Percentiles rank a stretch among this genome's conserved stretches.
phyloP scores from a whole-genome alignment of 2,797 vertebrate genomes.

The Acrossocheilus fasciatus region DNA sequence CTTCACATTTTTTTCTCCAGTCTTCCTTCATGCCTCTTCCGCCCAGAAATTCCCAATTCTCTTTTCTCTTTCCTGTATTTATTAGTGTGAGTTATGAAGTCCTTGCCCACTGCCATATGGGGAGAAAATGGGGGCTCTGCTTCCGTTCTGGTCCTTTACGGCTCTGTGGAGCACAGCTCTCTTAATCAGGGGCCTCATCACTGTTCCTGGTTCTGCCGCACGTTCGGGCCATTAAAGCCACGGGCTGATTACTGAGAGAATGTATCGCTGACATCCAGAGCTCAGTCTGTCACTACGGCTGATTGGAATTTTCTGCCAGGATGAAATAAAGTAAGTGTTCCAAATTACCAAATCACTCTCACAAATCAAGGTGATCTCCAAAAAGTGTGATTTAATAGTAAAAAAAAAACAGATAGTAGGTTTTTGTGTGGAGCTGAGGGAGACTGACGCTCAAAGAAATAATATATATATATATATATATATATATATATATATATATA shows the following conservation, averaged over 20 bases:
- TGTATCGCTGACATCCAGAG: slow-evolving; percentile 70
- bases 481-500: slow-evolving; percentile 3
- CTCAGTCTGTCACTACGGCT: slow-evolving; percentile 71
- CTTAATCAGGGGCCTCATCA: slow-evolving; percentile 81
- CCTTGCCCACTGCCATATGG: slow-evolving; percentile 76
- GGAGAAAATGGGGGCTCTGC: slow-evolving; percentile 74
- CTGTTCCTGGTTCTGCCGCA: slow-evolving; percentile 77
- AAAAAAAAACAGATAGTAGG: neutral
- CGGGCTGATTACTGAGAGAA: slow-evolving; percentile 80
- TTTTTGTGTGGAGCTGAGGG: neutral
- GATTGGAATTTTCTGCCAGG: slow-evolving; percentile 65
- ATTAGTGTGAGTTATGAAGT: slow-evolving; percentile 75
- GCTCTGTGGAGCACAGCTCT: slow-evolving; percentile 73
- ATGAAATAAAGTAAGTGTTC: slow-evolving; percentile 34
- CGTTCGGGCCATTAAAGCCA: slow-evolving; percentile 78
- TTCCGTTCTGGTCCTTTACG: slow-evolving; percentile 69
- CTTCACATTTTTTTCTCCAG: too few species aligned
- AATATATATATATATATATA: neutral
- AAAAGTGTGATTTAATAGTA: slow-evolving; percentile 5
- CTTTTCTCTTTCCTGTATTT: slow-evolving; percentile 62
- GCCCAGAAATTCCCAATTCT: slow-evolving; percentile 17
- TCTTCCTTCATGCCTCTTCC: neutral
- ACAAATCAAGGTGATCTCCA: slow-evolving; percentile 8
- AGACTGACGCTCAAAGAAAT: neutral
- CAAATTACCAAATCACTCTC: slow-evolving; percentile 31